These are phyloP conservation scores for Chlorodrepanis virens DNA, from an alignment of 2,113 vertebrate genomes.

Conservation along the genomic window DNA sequence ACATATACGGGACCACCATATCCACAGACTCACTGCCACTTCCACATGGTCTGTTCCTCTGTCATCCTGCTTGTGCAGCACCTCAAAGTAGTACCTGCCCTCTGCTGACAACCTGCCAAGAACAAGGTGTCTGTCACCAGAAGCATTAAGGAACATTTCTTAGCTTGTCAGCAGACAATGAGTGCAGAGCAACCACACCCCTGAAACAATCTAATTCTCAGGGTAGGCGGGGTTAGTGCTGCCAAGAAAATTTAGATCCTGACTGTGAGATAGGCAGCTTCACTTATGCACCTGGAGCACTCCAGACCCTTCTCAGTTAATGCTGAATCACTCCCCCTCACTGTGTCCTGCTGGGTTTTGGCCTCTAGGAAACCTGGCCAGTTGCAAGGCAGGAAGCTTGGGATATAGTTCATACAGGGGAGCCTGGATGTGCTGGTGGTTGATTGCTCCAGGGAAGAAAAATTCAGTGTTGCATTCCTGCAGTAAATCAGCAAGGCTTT, in stretches of 20 bases:
- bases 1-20: not conserved
- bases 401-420: not conserved
- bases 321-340: not conserved
- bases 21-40: constrained; percentile 81
- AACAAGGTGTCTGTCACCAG: not conserved
- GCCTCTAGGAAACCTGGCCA: not conserved
- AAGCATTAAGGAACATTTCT: not conserved
- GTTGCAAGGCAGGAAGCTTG: not conserved
- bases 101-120: constrained; percentile 76
- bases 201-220: not conserved
- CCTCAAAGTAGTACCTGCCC: constrained; percentile 90
- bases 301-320: not conserved
- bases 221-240: not conserved
- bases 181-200: not conserved
- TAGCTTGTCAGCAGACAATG: not conserved
- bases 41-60: constrained; percentile 90
- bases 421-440: not conserved
- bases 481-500: not conserved
- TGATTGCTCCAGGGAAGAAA: not conserved
- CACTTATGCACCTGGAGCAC: not conserved
- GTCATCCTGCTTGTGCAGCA: constrained; percentile 89
- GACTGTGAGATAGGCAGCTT: not conserved
- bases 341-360: not conserved
- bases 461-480: not conserved
- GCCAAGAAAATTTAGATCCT: not conserved